Conservation (phyloP, 2,888 invertebrate genomes). For the Meiosimyza decipiens region DNA sequence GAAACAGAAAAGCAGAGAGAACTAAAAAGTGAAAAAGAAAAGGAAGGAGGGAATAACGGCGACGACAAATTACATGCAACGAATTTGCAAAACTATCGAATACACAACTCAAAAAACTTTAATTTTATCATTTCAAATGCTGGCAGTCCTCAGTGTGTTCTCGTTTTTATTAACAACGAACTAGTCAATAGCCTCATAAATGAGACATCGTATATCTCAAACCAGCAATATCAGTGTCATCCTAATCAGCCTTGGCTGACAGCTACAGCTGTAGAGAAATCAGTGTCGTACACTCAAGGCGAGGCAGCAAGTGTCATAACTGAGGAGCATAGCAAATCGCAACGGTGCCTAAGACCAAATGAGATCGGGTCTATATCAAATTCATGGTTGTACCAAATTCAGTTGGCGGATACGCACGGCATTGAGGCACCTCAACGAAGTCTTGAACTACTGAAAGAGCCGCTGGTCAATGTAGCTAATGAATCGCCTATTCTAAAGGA, state of each 20-base stretch:
- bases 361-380: too few relatives aligned
- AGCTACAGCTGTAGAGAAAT: not conserved
- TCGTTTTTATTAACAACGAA: constrained; percentile 47
- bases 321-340: too few relatives aligned
- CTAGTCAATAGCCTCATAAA: constrained; percentile 43
- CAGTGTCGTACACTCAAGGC: not conserved
- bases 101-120: constrained; percentile 42
- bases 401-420: too few relatives aligned
- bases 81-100: constrained; percentile 41
- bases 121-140: constrained; percentile 44
- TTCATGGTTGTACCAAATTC: too few relatives aligned
- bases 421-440: too few relatives aligned
- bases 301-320: too few relatives aligned
- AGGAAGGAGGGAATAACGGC: constrained; percentile 33
- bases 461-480: too few relatives aligned
- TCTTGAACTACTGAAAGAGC: too few relatives aligned
- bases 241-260: too few relatives aligned
- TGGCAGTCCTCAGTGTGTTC: constrained; percentile 39
- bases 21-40: constrained; percentile 38
- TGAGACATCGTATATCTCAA: constrained; percentile 40
- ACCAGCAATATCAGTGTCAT: too few relatives aligned
- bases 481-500: too few relatives aligned
- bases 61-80: constrained; percentile 36
- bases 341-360: too few relatives aligned
- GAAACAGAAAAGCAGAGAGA: constrained; percentile 38